Evolutionary conservation across 2,113 vertebrate species (phyloP).

Genomic region (Microcebus ravelobensis): DNA sequence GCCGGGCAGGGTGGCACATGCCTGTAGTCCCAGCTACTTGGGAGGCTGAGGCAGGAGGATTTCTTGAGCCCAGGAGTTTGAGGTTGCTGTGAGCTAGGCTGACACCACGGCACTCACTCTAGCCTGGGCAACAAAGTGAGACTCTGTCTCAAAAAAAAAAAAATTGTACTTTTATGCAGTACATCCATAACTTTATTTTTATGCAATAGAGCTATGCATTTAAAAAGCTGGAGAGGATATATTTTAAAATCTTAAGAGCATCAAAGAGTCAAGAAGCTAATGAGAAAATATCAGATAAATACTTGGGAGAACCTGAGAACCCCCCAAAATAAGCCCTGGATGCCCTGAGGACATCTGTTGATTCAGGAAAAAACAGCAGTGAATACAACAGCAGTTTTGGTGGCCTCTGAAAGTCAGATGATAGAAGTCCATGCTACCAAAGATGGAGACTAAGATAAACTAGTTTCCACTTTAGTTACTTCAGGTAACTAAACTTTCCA

Average conservation of each 20-base stretch:
- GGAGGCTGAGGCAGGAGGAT: too few species aligned
- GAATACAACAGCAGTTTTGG: neutral
- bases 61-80: too few species aligned
- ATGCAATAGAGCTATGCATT: neutral
- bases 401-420: neutral
- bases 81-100: too few species aligned
- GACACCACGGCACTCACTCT: too few species aligned
- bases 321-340: neutral
- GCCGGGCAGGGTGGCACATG: too few species aligned
- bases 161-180: neutral
- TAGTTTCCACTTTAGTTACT: too few species aligned
- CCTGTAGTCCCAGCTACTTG: too few species aligned
- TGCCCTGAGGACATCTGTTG: neutral
- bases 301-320: neutral
- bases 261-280: neutral
- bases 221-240: constrained; percentile 13
- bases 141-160: too few species aligned
- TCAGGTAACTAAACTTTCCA: neutral
- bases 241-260: constrained; percentile 4
- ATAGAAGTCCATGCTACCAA: neutral
- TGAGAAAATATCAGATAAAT: constrained; percentile 16
- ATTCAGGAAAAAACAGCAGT: neutral
- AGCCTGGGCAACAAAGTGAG: too few species aligned
- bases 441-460: neutral
- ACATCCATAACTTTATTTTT: neutral